Conservation (phyloP, 1,140 invertebrate species). For the Drosophila takahashii region DNA sequence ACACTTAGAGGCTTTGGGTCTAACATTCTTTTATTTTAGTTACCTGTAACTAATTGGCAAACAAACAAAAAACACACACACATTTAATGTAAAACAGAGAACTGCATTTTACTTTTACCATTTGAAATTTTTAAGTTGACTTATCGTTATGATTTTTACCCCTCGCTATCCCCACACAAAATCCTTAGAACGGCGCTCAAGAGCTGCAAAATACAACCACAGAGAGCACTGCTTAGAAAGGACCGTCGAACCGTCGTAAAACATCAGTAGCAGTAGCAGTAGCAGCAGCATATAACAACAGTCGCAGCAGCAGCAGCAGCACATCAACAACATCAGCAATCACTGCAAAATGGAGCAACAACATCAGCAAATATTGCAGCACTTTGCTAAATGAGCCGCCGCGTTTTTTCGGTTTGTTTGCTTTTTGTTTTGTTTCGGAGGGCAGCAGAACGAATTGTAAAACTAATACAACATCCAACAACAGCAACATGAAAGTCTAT, state of each 20-base stretch:
- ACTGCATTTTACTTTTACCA: conserved; percentile 4
- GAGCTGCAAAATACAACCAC: conserved; percentile 84
- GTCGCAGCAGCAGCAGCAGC: conserved; percentile 26
- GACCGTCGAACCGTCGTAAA: conserved; percentile 47
- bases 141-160: conserved; percentile 47
- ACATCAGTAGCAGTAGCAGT: conserved; percentile 21
- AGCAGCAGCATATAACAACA: conserved; percentile 23
- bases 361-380: conserved; percentile 22
- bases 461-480: conserved; percentile 22
- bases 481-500: conserved; percentile 18
- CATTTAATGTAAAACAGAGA: conserved; percentile 23
- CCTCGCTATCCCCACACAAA: conserved; percentile 11
- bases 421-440: conserved; percentile 57
- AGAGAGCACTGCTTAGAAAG: conserved; percentile 81
- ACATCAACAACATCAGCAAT: conserved; percentile 23
- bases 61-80: conserved; percentile 22
- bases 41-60: conserved; percentile 38
- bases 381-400: conserved; percentile 51
- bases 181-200: conserved; percentile 76
- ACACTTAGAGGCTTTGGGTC: conserved; percentile 66
- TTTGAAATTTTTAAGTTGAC: conserved; percentile 28
- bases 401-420: conserved; percentile 55
- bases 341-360: conserved; percentile 31
- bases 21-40: conserved; percentile 47
- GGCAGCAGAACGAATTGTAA: conserved; percentile 27